Evolutionary conservation across 2,797 vertebrate species (phyloP).

Genomic region (Pagetopsis macropterus): DNA sequence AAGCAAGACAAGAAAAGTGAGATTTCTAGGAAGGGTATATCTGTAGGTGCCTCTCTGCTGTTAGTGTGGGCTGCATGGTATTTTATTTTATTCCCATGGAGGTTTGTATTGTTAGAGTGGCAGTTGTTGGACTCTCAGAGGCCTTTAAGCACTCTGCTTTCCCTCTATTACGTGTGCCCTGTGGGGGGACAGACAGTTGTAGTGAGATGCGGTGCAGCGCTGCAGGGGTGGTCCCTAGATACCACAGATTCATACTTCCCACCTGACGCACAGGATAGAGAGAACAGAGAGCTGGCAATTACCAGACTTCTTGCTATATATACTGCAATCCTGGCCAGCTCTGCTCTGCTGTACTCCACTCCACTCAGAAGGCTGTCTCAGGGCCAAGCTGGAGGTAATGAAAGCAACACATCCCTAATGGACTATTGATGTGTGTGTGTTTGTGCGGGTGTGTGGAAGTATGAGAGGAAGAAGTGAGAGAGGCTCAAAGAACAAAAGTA

Average conservation of each 20-base stretch:
- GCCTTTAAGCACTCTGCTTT: constrained; percentile 74
- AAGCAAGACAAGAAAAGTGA: constrained; percentile 47
- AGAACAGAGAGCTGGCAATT: constrained; percentile 79
- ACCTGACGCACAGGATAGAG: constrained; percentile 73
- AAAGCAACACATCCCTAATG: constrained; percentile 81
- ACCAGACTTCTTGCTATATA: constrained; percentile 70
- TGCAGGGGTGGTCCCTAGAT: constrained; percentile 75
- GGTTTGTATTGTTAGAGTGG: constrained; percentile 61
- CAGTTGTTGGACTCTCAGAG: constrained; percentile 72
- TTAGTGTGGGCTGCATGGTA: constrained; percentile 31
- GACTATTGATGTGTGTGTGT: constrained; percentile 73
- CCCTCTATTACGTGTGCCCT: constrained; percentile 66
- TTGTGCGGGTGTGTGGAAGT: constrained; percentile 51
- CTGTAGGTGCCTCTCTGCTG: constrained; percentile 48
- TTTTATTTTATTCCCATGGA: constrained; percentile 46
- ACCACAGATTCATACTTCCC: constrained; percentile 77
- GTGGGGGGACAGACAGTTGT: constrained; percentile 69
- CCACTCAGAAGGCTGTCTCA: constrained; percentile 74
- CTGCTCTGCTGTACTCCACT: constrained; percentile 69
- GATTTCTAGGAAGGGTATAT: constrained; percentile 51
- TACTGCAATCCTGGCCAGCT: constrained; percentile 65
- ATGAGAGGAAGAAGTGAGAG: constrained; percentile 44
- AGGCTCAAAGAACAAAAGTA: constrained; percentile 53
- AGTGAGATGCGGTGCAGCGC: constrained; percentile 57
- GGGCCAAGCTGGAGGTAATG: constrained; percentile 78